Base-by-base conservation (phyloP, 1,140 invertebrate genomes). In the Globodera rostochiensis region DNA sequence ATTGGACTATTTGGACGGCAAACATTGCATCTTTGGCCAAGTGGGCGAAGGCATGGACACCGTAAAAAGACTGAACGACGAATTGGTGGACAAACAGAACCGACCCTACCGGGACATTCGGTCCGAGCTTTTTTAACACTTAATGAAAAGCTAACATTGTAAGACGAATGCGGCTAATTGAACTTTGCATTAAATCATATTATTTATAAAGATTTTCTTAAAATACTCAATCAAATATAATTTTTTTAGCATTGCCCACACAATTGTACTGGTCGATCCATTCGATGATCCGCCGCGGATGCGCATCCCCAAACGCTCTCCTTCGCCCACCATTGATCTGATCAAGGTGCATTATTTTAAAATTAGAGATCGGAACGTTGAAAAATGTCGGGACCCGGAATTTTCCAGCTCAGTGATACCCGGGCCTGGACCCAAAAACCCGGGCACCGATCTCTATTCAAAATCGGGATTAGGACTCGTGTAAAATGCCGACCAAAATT, bases 11-110 rank as follows among this genome's bases (percentile, higher is more conserved):
- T 91, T 99, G 69, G 96, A 99, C 91, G 93, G 92, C 13, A 93
- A 94, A 77, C 98, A 99, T 90, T 97, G 96, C 89, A 95, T 99
- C 11, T 98, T 99, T 92, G 98, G 97, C 0, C 94, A 98, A 92
- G 95, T 98, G 3, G 93, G 93, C 0, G 97, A 99, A 92, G 96
- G 97, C 1, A 91, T 94, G 60, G 96, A 99, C 77, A 92, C 96
- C 25, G 91, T 99, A 13, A 90, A 92, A 13, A 95, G 94, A 89
- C 92, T 99, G 0, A 99, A 99, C 91, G 95, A 98, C 87, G 93
- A 94, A 0, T 95, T 98, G 86, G 96, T 95, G 90, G 97, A 99
- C 92, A 93, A 93, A 47, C 92, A 93, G n/a, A 93, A 96, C 88
- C 92, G 94, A 69, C 98, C 98, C 0, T 98, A 95, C 90, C 94